Conservation (phyloP, 2,888 invertebrate species). For the Rhamnusium bicolor region DNA sequence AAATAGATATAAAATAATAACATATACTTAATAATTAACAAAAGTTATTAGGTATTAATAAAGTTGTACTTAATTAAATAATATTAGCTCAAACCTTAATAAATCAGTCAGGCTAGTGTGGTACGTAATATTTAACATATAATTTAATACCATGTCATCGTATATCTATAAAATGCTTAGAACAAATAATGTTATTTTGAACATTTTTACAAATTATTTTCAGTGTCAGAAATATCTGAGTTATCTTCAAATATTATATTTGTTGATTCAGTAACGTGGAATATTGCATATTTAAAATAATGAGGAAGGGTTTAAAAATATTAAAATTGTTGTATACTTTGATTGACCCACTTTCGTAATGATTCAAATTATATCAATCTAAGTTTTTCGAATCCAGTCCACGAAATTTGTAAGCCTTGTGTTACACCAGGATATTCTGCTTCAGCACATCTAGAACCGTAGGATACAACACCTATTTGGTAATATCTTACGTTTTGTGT, state of each 20-base stretch:
- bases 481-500: slow-evolving; percentile 69
- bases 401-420: slow-evolving; percentile 75
- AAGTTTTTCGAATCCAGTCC: slow-evolving; percentile 75
- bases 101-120: not conserved
- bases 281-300: no score
- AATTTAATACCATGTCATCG: not conserved
- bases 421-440: slow-evolving; percentile 77
- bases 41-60: not conserved
- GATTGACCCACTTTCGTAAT: not conserved
- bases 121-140: not conserved
- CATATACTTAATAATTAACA: not conserved
- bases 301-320: no score
- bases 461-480: slow-evolving; percentile 80
- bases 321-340: no score
- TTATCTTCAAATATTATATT: no score
- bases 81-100: not conserved
- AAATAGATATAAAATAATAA: not conserved
- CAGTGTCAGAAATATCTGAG: no score
- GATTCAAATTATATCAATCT: slow-evolving; percentile 39
- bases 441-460: slow-evolving; percentile 78
- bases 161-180: no score
- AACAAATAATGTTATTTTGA: no score
- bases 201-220: no score
- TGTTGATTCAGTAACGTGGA: no score
- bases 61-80: not conserved